Evolutionary conservation across 2,797 vertebrate genomes (phyloP).

Genomic region (Manis crassicaudata): DNA sequence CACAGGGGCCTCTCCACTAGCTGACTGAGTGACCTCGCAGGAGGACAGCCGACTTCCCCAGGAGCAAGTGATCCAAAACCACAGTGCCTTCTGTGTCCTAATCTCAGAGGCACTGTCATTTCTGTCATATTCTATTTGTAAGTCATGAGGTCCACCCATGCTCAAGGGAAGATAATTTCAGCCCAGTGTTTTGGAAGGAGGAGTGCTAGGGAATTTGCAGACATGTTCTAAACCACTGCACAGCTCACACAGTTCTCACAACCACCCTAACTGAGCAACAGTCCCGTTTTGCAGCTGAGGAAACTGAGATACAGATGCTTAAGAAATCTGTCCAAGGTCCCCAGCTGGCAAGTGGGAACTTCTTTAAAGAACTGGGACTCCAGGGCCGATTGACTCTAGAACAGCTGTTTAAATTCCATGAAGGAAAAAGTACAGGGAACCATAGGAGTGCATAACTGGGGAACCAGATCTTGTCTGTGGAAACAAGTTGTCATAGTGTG

Average conservation of each 20-base stretch:
- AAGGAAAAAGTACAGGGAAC: background rate
- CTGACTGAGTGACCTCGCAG: background rate
- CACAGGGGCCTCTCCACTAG: background rate
- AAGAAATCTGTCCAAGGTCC: background rate
- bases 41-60: background rate
- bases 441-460: background rate
- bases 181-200: background rate
- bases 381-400: background rate
- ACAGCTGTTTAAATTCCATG: background rate
- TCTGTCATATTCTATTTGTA: background rate
- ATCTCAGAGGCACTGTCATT: background rate
- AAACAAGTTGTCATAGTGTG: background rate
- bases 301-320: background rate
- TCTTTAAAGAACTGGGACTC: background rate
- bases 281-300: background rate
- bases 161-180: background rate
- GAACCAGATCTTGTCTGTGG: background rate
- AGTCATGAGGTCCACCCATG: background rate
- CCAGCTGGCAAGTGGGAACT: background rate
- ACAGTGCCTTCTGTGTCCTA: background rate
- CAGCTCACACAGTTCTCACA: background rate
- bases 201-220: background rate
- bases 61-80: background rate
- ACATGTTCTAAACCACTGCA: background rate
- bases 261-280: background rate